Evolutionary conservation across 2,888 invertebrate species (phyloP).

Genomic region (Caenorhabditis panamensis): DNA sequence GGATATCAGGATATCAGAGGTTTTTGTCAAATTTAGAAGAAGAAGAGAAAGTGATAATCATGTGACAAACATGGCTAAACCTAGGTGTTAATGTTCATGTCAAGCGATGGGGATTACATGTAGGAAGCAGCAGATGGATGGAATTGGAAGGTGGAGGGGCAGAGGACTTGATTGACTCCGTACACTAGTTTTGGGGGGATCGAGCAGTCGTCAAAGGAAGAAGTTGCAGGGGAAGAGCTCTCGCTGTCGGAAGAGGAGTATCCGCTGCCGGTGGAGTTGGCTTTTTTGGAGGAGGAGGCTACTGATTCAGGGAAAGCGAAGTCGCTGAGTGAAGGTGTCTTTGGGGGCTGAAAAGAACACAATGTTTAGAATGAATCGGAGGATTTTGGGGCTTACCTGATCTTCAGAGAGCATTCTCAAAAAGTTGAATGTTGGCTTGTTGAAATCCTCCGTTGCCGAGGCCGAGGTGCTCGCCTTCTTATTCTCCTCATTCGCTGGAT

Average conservation of each 20-base stretch:
- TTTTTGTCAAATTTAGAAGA: neutral
- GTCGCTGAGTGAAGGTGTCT: conserved; percentile 23
- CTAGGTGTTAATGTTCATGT: conserved; percentile 25
- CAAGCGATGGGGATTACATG: conserved; percentile 14
- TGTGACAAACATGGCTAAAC: conserved; percentile 58
- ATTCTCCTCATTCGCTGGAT: neutral
- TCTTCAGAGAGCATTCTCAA: conserved; percentile 23
- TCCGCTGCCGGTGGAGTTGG: conserved; percentile 53
- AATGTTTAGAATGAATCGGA: no score
- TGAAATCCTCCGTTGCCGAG: neutral
- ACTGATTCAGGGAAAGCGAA: conserved; percentile 41
- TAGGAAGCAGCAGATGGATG: no score
- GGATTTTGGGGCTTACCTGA: conserved; percentile 9
- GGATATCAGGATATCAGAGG: neutral
- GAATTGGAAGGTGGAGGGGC: conserved; percentile 12
- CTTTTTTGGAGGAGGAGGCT: conserved; percentile 30
- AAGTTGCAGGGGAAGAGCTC: conserved; percentile 25
- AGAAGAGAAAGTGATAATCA: conserved; percentile 50
- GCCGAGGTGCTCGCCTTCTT: neutral
- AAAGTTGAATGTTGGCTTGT: conserved; percentile 11
- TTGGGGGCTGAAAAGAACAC: conserved; percentile 30
- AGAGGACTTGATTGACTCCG: conserved; percentile 40
- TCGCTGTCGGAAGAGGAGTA: conserved; percentile 53
- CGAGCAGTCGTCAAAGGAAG: neutral
- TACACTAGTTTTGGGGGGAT: neutral